Percentiles rank a stretch among this genome's conserved stretches.
These are phyloP conservation scores for Boloria euphrosyne DNA, from an alignment of 2,888 invertebrate species.

Conservation along the genomic window DNA sequence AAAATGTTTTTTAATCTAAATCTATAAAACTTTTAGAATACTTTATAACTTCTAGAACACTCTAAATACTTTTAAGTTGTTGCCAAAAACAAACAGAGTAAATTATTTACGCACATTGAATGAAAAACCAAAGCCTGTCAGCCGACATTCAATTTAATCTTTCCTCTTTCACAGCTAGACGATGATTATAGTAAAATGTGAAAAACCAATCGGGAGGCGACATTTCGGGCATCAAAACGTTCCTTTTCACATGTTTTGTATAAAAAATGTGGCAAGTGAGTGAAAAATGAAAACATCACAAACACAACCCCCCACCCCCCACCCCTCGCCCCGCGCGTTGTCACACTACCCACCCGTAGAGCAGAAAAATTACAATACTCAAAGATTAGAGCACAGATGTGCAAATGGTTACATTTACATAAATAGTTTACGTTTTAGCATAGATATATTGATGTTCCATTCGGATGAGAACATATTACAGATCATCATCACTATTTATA, in stretches of 20 bases:
- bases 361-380: constrained; percentile 65
- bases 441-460: no score
- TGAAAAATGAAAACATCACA: constrained; percentile 77
- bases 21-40: no score
- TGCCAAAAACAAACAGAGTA: no score
- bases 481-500: no score
- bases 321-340: constrained; percentile 58
- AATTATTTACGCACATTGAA: not conserved
- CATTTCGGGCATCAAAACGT: constrained; percentile 48
- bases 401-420: not conserved
- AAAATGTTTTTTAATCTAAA: no score
- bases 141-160: not conserved
- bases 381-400: constrained; percentile 47
- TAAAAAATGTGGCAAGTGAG: constrained; percentile 61
- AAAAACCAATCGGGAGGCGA: constrained; percentile 34
- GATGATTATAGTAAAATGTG: constrained; percentile 30
- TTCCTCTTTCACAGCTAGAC: not conserved
- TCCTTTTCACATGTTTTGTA: constrained; percentile 50
- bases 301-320: constrained; percentile 50
- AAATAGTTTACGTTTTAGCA: no score
- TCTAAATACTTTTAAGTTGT: no score
- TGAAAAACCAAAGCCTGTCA: constrained; percentile 1
- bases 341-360: constrained; percentile 66
- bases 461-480: no score
- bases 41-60: no score